Evolutionary conservation across 2,797 vertebrate genomes (phyloP).

Genomic region (Poecile montanus): DNA sequence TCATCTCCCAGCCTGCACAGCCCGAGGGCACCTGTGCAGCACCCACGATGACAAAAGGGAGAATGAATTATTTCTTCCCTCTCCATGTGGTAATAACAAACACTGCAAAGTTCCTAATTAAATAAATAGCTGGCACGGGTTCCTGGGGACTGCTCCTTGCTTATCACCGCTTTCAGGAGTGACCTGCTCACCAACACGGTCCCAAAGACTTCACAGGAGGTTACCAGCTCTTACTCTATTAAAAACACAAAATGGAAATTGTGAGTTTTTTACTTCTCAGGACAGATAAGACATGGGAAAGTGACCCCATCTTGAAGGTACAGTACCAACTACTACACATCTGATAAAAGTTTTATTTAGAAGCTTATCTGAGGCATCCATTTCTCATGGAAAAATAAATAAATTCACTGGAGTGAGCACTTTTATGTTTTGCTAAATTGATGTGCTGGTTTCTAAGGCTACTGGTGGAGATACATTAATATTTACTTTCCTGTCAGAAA

Average conservation of each 20-base stretch:
- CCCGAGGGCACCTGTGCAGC: background rate
- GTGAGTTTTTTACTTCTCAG: background rate
- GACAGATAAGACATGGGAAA: background rate
- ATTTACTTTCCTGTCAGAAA: slow-evolving; percentile 68
- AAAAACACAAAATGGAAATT: background rate
- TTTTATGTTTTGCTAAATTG: slow-evolving; percentile 57
- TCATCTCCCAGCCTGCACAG: background rate
- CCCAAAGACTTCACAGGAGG: background rate
- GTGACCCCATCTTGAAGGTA: slow-evolving; percentile 8
- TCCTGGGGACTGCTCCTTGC: background rate
- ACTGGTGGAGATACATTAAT: slow-evolving; percentile 60
- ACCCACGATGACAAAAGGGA: background rate
- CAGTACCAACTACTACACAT: background rate
- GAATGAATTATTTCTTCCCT: background rate
- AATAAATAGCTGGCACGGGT: background rate
- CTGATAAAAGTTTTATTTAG: slow-evolving; percentile 32
- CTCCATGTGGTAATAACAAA: background rate
- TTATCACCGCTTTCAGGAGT: background rate
- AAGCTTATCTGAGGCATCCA: slow-evolving; percentile 26
- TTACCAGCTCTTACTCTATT: background rate
- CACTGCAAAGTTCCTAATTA: background rate
- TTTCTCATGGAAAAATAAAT: slow-evolving; percentile 49
- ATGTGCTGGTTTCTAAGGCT: slow-evolving; percentile 56
- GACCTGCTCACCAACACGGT: background rate
- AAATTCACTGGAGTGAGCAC: slow-evolving; percentile 7